Percentiles rank a stretch among this genome's conserved stretches.
phyloP scores from a whole-genome alignment of 2,888 invertebrate species.

The Lasioglossum figueresi region DNA sequence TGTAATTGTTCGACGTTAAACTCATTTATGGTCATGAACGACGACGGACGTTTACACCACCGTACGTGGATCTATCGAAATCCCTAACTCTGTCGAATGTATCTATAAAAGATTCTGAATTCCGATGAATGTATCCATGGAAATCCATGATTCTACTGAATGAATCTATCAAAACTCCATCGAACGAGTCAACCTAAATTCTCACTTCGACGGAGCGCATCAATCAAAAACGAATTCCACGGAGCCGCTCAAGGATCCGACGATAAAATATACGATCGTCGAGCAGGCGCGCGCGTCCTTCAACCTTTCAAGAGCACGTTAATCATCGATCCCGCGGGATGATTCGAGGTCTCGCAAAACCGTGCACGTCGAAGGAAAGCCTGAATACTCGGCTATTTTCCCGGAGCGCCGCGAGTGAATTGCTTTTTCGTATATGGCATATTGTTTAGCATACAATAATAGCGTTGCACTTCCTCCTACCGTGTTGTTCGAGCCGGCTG shows the following conservation, averaged over 20 bases:
- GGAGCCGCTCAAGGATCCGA: not conserved
- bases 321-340: slow-evolving; percentile 23
- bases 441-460: slow-evolving; percentile 63
- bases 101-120: too few species aligned
- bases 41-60: not conserved
- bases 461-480: slow-evolving; percentile 49
- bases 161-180: not conserved
- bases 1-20: not conserved
- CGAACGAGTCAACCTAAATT: not conserved
- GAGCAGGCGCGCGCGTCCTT: not conserved
- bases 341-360: not conserved
- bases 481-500: slow-evolving; percentile 32
- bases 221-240: not conserved
- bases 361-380: not conserved
- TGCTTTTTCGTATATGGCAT: slow-evolving; percentile 53
- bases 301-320: not conserved
- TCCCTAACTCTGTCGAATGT: too few species aligned
- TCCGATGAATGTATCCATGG: too few species aligned
- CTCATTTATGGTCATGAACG: not conserved
- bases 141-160: not conserved
- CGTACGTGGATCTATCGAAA: too few species aligned
- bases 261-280: not conserved
- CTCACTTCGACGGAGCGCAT: not conserved
- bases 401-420: slow-evolving; percentile 24
- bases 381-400: not conserved